phyloP scores from a whole-genome alignment of 2,797 vertebrate species.

The Helicolenus hilgendorfi region DNA sequence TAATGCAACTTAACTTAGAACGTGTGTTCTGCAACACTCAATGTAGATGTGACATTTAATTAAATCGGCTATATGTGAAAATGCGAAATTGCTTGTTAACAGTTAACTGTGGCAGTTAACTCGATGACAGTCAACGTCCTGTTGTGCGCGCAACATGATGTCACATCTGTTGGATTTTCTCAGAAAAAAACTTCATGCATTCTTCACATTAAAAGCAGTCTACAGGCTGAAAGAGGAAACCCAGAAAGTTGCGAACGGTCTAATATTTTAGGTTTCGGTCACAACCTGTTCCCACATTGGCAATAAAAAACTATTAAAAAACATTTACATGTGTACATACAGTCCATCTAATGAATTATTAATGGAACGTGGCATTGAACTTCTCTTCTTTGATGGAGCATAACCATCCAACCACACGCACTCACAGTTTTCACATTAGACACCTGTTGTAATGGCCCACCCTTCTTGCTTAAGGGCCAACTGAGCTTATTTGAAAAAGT shows the following conservation, averaged over 20 bases:
- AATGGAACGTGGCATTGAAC: not conserved
- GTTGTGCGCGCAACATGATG: too few species aligned
- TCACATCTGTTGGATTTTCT: too few species aligned
- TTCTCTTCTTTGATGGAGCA: not conserved
- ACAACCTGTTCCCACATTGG: too few species aligned
- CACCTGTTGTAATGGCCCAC: conserved; percentile 45
- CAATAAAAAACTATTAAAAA: too few species aligned
- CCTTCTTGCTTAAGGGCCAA: not conserved
- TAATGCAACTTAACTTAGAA: not conserved
- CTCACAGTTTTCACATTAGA: not conserved
- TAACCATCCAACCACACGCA: not conserved
- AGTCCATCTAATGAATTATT: not conserved
- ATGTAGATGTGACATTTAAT: not conserved
- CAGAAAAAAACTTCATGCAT: too few species aligned
- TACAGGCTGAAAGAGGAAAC: too few species aligned
- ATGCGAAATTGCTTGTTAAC: too few species aligned
- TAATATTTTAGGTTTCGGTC: too few species aligned
- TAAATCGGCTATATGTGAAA: not conserved
- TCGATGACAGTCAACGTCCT: too few species aligned
- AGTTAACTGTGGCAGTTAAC: too few species aligned
- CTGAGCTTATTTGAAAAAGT: conserved; percentile 20
- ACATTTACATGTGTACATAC: accelerated
- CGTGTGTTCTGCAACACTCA: not conserved
- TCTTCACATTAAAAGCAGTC: too few species aligned
- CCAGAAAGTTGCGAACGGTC: too few species aligned